Conservation (phyloP, 2,113 vertebrate species). For the Cheirogaleus medius region DNA sequence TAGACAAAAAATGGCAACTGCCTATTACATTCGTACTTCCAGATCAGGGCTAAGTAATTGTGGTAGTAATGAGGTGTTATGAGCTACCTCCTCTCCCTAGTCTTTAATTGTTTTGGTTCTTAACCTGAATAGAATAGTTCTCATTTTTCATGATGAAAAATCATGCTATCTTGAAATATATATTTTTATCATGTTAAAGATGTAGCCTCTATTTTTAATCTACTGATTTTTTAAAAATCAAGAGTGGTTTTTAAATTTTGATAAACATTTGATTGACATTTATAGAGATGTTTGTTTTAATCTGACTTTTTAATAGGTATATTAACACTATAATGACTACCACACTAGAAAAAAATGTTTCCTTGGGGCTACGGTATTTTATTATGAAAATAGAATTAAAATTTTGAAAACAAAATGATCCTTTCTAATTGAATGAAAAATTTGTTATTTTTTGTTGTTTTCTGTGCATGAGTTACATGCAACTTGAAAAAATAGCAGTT, state of each 20-base stretch:
- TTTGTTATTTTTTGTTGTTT: no score
- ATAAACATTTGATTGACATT: background rate
- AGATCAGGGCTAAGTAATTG: background rate
- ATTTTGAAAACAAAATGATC: no score
- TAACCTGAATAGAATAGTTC: background rate
- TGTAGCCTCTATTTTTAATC: background rate
- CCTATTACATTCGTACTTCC: background rate
- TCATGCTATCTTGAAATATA: background rate
- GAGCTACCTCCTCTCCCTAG: accelerated
- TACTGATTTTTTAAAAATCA: background rate
- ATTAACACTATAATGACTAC: no score
- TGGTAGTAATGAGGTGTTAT: background rate
- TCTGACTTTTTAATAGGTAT: background rate
- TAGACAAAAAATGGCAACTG: background rate
- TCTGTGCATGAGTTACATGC: no score
- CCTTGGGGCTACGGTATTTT: no score
- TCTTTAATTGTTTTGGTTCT: background rate
- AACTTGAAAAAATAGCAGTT: no score
- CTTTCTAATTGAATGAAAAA: no score
- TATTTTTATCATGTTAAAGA: background rate
- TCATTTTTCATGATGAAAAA: background rate
- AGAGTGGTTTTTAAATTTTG: background rate
- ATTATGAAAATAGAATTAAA: no score
- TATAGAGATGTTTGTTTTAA: background rate
- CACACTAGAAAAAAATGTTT: no score